Evolutionary conservation across 2,113 vertebrate genomes (phyloP), one percentile per base, ranked within the genome.

Genomic region (Coreoperca whiteheadi): DNA sequence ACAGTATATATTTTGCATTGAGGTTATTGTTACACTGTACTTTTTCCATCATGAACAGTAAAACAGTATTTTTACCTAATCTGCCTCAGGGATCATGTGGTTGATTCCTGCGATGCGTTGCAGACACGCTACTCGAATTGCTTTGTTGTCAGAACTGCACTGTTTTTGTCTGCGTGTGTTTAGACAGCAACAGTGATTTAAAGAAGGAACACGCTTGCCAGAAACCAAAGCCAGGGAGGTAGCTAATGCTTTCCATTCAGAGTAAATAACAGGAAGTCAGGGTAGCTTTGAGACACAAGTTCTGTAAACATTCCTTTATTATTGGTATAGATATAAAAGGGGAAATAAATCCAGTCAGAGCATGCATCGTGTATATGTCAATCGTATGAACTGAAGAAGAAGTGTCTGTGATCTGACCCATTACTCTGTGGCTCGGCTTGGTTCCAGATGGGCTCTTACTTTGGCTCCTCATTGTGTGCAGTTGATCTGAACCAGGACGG

Each of bases 371-470:
- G 16, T 79, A 16, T 1, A 30, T 88, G 84, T 84, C 39, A 87
- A 61, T 72, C 30, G 16, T 79, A 57, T 91, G 77, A 87, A 85
- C 41, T 63, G 66, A 67, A 72, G 57, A 51, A 72, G 54, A 57
- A 69, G 71, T 91, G 81, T 73, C 86, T 93, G 87, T 95, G 88
- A 92, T 89, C 91, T 95, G 93, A 97, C 96, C 96, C 95, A 96
- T 95, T 91, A 92, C 96, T 97, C 94, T 98, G 93, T 96, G 93
- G 96, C 96, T 97, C 93, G 88, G 81, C 96, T 98, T 97, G 96
- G 95, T 98, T 98, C 90, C 97, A 99, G 98, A 98, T 99, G 98
- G 98, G 98, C 96, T 99, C 98, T 96, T 99, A 99, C 97, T 99
- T 99, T 97, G 98, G 98, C 96, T 99, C 98, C 95, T 98, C 98